phyloP scores from a whole-genome alignment of 2,797 vertebrate genomes.

The Hyperoplus lanceolatus region DNA sequence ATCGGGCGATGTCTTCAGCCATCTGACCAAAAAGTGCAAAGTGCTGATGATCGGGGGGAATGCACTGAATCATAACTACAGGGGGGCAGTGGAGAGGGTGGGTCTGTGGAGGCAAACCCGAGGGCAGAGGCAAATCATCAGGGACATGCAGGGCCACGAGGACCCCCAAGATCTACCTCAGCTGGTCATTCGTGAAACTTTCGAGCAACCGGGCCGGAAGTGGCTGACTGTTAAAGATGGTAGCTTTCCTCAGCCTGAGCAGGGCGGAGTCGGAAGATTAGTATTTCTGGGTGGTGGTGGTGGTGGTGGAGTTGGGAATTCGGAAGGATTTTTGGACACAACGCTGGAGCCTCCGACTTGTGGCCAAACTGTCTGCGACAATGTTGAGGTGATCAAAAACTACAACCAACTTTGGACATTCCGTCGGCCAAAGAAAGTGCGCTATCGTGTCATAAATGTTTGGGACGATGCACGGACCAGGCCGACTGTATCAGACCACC shows the following conservation, averaged over 20 bases:
- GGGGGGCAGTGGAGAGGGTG: conserved; percentile 92
- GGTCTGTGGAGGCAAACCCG: conserved; percentile 93
- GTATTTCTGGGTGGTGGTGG: conserved; percentile 75
- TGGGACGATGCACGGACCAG: conserved; percentile 87
- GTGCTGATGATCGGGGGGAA: conserved; percentile 97
- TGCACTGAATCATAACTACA: conserved; percentile 93
- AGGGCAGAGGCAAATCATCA: conserved; percentile 92
- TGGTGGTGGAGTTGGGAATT: conserved; percentile 78
- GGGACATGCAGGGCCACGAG: conserved; percentile 89
- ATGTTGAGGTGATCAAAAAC: conserved; percentile 91
- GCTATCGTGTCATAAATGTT: conserved; percentile 95
- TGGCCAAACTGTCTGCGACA: conserved; percentile 96
- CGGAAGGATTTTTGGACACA: conserved; percentile 89
- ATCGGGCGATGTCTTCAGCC: conserved; percentile 95
- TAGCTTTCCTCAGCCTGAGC: conserved; percentile 87
- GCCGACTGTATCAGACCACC: conserved; percentile 93
- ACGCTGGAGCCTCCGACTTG: conserved; percentile 94
- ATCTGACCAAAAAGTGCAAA: conserved; percentile 96
- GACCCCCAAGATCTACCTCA: conserved; percentile 89
- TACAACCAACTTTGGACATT: conserved; percentile 94
- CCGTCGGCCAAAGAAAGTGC: conserved; percentile 91
- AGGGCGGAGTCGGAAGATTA: conserved; percentile 79
- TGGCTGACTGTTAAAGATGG: conserved; percentile 91
- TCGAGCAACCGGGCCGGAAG: conserved; percentile 90
- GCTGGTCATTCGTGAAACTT: conserved; percentile 94